These are phyloP conservation scores for Drosophila fulvimacula DNA, from an alignment of 2,888 invertebrate genomes.

Conservation along the genomic window DNA sequence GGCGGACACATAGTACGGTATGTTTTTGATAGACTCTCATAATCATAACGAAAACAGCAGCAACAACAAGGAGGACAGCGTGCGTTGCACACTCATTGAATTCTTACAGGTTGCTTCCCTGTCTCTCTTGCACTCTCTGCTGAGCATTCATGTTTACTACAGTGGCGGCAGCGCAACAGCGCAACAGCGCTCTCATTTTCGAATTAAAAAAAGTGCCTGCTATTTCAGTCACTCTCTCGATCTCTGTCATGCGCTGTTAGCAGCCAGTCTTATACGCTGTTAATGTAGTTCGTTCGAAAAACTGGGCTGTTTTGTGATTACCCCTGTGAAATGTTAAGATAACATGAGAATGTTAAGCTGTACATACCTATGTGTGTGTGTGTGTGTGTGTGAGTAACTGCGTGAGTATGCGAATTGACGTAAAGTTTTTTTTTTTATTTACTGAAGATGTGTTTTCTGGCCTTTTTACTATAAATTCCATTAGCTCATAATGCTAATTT, in stretches of 20 bases:
- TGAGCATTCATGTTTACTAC: conserved; percentile 18
- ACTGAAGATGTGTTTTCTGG: conserved; percentile 1
- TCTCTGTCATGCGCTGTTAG: conserved; percentile 54
- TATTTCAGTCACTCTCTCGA: conserved; percentile 55
- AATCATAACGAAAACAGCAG: conserved; percentile 78
- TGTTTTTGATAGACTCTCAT: conserved; percentile 82
- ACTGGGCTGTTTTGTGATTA: not conserved
- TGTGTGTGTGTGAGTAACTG: not conserved
- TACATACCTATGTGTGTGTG: not conserved
- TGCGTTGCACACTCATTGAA: conserved; percentile 53
- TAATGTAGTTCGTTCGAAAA: conserved; percentile 35
- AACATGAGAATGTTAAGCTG: conserved; percentile 11
- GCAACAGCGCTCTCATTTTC: conserved; percentile 58
- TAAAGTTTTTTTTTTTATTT: conserved; percentile 5
- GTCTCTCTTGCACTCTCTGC: conserved; percentile 28
- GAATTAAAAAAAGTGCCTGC: conserved; percentile 34
- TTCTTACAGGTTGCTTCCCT: conserved; percentile 72
- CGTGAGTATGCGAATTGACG: not conserved
- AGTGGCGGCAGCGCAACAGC: conserved; percentile 26
- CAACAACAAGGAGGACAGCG: conserved; percentile 45
- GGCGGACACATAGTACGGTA: conserved; percentile 42
- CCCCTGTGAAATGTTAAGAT: conserved; percentile 31
- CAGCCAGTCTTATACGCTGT: conserved; percentile 61
- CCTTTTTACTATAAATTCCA: conserved; percentile 51
- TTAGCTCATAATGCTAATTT: conserved; percentile 53